Evolutionary conservation across 2,888 invertebrate genomes (phyloP), one percentile per base, ranked within the genome.

Genomic region (Latrodectus hesperus): DNA sequence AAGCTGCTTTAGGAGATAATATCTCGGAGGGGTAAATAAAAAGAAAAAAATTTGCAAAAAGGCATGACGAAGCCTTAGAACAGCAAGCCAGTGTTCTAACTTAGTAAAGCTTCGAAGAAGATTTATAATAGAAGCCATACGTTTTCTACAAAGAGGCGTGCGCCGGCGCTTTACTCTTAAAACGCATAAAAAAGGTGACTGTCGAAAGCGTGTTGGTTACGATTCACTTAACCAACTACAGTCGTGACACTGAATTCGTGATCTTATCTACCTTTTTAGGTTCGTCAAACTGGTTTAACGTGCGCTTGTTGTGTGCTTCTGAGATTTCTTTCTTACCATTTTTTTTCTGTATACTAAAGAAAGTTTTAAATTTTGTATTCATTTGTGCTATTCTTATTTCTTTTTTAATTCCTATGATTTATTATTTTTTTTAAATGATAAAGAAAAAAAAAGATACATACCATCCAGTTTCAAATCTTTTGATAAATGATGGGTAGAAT

Each of bases 61-160:
- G 14, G 60, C 14, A 12, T 12, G 71, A 64, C 12, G 86, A 87
- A 87, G 81, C 86, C 86, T 38, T 87, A 87, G 80, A 75, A 75
- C 60, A n/a, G 10, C 60, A 60, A 60, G 74, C 64, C 67, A 51
- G 55, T 53, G 64, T 70, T 52, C 71, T 55, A 79, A 75, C 85
- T 86, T 87, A 87, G 86, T 87, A 87, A 87, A 87, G 86, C 86
- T 87, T 87, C 86, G 73, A 17, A 76, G 86, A 67, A 81, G 77
- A 87, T 75, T 87, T 77, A 87, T 81, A 87, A 87, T 81, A 87
- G 86, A 87, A 87, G 86, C 86, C 86, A 26, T 82, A 87, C 71
- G 67, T 65, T 73, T 64, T 51, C 52, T 52, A n/a, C 73, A 12
- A 72, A 72, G 38, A 86, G 86, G 85, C 85, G 85, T 82, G 86